Conservation (phyloP, 2,113 vertebrate species). For the Eudyptes chrysolophus region DNA sequence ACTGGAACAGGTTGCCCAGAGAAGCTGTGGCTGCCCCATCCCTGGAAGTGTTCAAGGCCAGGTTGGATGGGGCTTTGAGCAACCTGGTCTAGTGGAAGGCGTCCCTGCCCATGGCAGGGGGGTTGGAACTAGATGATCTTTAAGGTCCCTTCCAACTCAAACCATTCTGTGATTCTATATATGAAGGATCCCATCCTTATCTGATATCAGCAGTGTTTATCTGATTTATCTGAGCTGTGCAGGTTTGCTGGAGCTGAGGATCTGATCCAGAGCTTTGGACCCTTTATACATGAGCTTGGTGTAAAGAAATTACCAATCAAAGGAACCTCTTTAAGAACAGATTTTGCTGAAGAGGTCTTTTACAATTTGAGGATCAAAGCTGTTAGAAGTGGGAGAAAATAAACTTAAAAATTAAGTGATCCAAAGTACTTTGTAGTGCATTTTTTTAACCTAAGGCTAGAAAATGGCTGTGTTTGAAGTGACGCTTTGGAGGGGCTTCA, state of each 20-base stretch:
- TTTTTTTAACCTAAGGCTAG: background rate
- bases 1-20: background rate
- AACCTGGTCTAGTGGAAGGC: rapidly evolving
- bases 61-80: rapidly evolving
- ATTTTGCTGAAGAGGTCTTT: background rate
- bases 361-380: background rate
- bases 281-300: background rate
- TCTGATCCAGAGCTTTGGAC: background rate
- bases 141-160: background rate
- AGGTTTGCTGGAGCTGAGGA: background rate
- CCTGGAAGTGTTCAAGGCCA: background rate
- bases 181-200: background rate
- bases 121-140: rapidly evolving
- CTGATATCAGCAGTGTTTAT: background rate
- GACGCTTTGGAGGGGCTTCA: background rate
- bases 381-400: background rate
- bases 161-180: background rate
- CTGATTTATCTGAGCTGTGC: background rate
- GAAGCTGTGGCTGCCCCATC: background rate
- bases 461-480: background rate
- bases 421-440: background rate
- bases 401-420: background rate
- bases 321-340: background rate
- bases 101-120: background rate
- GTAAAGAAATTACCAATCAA: background rate